Evolutionary conservation across 2,797 vertebrate genomes (phyloP).

Genomic region (Lerista edwardsae): DNA sequence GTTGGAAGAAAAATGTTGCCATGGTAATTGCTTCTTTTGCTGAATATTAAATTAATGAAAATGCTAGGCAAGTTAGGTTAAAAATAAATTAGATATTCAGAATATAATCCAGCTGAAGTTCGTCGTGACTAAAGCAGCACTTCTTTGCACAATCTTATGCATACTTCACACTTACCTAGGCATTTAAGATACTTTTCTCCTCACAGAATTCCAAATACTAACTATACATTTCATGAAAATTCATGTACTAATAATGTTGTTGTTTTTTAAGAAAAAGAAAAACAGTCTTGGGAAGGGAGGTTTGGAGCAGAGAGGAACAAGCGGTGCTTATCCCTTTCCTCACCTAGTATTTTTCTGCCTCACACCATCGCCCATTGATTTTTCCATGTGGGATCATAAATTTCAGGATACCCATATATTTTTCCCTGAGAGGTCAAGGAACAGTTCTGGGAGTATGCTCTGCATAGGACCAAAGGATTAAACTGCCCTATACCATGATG

Average conservation of each 20-base stretch:
- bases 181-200: not conserved
- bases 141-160: no score
- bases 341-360: not conserved
- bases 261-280: not conserved
- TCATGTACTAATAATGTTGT: not conserved
- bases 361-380: not conserved
- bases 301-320: not conserved
- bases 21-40: slow-evolving; percentile 63
- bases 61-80: slow-evolving; percentile 41
- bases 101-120: not conserved
- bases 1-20: slow-evolving; percentile 57
- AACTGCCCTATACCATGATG: no score
- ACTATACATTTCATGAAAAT: not conserved
- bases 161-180: no score
- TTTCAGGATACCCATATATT: no score
- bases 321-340: not conserved
- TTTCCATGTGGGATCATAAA: no score
- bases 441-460: no score
- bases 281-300: not conserved
- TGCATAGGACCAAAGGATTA: no score
- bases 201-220: not conserved
- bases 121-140: not conserved
- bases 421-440: no score
- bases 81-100: not conserved
- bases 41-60: slow-evolving; percentile 65